A percentile compares a stretch with the other conserved stretches of the same genome.
Evolutionary conservation across 2,113 vertebrate species (phyloP).

Genomic region (Galeopterus variegatus): DNA sequence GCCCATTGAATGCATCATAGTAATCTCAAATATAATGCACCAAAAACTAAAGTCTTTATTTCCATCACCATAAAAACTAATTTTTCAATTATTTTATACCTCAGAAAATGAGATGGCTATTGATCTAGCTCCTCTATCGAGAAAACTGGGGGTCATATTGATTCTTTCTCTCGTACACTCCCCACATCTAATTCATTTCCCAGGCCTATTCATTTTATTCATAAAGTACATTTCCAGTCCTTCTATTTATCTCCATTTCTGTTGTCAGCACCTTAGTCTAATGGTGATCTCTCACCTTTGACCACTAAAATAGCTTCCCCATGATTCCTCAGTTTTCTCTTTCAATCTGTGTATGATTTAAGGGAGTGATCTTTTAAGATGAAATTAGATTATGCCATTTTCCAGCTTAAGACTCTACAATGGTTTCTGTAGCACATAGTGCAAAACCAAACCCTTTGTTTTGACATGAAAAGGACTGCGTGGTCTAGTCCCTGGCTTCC

Average conservation of each 20-base stretch:
- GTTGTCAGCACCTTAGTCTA: background rate
- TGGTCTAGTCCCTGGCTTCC: rapidly evolving
- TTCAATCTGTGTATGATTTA: background rate
- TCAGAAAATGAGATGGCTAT: background rate
- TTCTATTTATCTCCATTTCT: background rate
- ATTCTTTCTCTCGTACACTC: background rate
- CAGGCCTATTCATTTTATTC: background rate
- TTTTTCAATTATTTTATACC: background rate
- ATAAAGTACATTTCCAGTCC: background rate
- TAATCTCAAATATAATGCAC: background rate
- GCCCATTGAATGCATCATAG: background rate
- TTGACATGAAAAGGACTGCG: background rate
- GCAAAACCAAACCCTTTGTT: background rate
- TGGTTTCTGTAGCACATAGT: background rate
- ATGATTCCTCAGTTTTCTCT: background rate
- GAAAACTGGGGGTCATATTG: background rate
- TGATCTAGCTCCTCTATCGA: background rate
- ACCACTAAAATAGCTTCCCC: background rate
- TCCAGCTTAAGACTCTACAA: background rate
- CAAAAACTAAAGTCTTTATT: background rate
- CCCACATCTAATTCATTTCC: background rate
- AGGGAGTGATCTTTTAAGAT: background rate
- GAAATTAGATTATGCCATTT: background rate
- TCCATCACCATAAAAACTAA: background rate
- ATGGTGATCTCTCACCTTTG: background rate